Base-by-base conservation (phyloP, 1,140 invertebrate genomes). In the Rhopalosiphum maidis region DNA sequence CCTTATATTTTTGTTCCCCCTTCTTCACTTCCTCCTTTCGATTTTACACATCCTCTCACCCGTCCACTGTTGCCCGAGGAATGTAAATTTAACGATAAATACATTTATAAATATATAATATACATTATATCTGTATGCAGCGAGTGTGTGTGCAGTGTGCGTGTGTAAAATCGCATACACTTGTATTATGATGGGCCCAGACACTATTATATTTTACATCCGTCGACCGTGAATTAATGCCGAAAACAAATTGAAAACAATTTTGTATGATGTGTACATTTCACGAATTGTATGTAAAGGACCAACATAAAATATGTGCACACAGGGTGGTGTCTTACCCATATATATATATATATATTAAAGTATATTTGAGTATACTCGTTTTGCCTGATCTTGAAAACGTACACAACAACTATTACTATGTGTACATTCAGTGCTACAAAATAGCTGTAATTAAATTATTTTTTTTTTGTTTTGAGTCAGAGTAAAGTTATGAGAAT, bases 31-130 rank as follows among this genome's bases (percentile, higher is more conserved):
- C 87, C 22, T 90, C 51, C 46, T 54, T 86, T 86, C 82, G 82
- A 37, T 41, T 83, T 83, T 7, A 37, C 18, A 37, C 37, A 82
- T 41, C 82, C 82, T 8, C 35, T 9, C 22, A 1, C 30, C 60
- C 46, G 30, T 30, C 23, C 25, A 23, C n/a, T 9, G 22, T 8
- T 6, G 85, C 30, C 11, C 30, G 25, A 46, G 46, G 86, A 88
- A 88, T 51, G 48, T 48, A 88, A 88, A 88, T 87, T 15, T 86
- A 87, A 87, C 43, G 25, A 87, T 87, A 30, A 41, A 77, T 77
- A 77, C 60, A 77, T 77, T 77, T 77, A 77, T 77, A 77, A 77
- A 18, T n/a, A n/a, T n/a, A n/a, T 5, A 77, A 77, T 77, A n/a
- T 77, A n/a, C n/a, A 35, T 77, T 77, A 6, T 77, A 77, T 77